phyloP scores from a whole-genome alignment of 2,797 vertebrate genomes.

The Pseudochirops cupreus region DNA sequence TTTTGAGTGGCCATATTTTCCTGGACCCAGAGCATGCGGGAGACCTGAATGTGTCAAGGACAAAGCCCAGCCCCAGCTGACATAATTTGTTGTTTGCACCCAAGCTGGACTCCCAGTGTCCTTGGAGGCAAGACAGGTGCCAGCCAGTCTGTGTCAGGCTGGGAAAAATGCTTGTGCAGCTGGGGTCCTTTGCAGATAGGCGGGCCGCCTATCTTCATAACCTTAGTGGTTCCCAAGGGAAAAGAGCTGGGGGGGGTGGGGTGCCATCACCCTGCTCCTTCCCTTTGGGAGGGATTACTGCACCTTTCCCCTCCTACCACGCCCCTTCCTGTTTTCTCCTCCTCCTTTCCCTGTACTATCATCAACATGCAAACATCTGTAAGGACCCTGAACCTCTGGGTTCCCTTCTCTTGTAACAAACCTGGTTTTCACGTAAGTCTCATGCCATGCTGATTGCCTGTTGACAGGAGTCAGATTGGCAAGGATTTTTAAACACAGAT shows the following conservation, averaged over 20 bases:
- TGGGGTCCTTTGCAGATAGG: neutral
- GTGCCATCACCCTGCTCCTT: neutral
- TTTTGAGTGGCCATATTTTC: neutral
- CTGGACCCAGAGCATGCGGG: neutral
- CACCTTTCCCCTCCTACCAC: too few species aligned
- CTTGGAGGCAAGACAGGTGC: neutral
- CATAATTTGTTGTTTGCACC: neutral
- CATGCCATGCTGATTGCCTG: neutral
- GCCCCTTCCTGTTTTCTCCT: neutral
- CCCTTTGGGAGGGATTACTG: neutral
- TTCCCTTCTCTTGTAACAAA: neutral
- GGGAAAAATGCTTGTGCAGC: neutral
- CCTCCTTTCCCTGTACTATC: neutral
- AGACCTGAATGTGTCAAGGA: neutral
- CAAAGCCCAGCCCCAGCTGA: neutral
- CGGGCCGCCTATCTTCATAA: neutral
- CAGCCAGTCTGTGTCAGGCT: neutral
- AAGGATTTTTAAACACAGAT: neutral
- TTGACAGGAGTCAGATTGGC: neutral
- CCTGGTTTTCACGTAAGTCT: neutral
- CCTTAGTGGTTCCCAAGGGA: neutral
- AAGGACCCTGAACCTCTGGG: neutral
- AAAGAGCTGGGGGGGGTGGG: neutral
- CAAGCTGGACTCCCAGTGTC: neutral
- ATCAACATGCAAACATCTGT: neutral